Conservation (phyloP, 2,113 vertebrate species). For the Oryzias celebensis region DNA sequence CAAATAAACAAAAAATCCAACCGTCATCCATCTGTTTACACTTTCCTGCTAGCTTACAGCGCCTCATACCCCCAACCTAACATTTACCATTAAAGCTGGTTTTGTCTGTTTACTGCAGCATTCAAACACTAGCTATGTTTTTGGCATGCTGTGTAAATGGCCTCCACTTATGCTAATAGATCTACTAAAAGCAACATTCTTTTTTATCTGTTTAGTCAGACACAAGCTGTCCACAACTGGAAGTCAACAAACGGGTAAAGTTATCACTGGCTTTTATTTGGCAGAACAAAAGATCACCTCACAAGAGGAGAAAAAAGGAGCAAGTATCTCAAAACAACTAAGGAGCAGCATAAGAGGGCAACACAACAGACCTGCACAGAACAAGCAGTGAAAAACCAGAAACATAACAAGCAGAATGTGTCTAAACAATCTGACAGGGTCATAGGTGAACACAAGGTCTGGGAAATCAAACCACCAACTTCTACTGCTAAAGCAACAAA, state of each 20-base stretch:
- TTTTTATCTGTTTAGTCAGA: constrained; percentile 47
- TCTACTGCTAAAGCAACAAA: background rate
- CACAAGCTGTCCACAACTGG: constrained; percentile 42
- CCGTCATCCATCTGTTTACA: no score
- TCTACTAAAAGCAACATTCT: constrained; percentile 40
- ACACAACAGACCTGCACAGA: no score
- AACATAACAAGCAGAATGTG: no score
- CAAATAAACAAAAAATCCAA: background rate
- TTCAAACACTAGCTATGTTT: constrained; percentile 57
- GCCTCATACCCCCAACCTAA: background rate
- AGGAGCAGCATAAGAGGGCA: no score
- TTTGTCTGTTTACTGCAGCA: constrained; percentile 45
- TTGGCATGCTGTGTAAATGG: constrained; percentile 38
- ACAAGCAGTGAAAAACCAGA: no score
- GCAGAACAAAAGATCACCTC: no score
- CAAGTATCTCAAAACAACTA: no score
- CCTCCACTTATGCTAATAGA: constrained; percentile 36
- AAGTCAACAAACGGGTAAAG: background rate
- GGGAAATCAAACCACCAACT: background rate
- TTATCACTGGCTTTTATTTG: no score
- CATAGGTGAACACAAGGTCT: background rate
- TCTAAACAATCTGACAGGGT: constrained; percentile 3
- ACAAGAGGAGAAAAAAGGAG: no score
- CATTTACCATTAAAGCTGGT: background rate
- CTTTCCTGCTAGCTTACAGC: no score